Evolutionary conservation across 2,888 invertebrate species (phyloP).

Genomic region (Brachyopa scutellaris): DNA sequence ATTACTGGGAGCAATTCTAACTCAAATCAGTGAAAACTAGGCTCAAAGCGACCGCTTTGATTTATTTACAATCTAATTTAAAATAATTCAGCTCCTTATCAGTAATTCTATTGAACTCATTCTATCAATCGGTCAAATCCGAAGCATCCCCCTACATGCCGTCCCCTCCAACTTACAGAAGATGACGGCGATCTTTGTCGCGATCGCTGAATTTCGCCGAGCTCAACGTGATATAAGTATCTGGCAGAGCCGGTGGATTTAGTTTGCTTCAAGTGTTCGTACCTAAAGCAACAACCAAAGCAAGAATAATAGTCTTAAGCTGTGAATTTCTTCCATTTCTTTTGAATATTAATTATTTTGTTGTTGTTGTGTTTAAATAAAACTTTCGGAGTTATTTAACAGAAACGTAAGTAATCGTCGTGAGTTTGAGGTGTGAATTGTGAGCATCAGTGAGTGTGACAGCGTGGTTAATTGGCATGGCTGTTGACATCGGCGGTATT

Average conservation of each 20-base stretch:
- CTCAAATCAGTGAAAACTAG: not conserved
- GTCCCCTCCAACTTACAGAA: slow-evolving; percentile 20
- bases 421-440: slow-evolving; percentile 13
- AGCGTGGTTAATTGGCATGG: slow-evolving; percentile 10
- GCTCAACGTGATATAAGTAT: slow-evolving; percentile 44
- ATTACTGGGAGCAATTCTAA: not conserved
- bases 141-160: slow-evolving; percentile 7
- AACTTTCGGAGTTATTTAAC: slow-evolving; percentile 6
- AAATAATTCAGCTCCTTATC: slow-evolving; percentile 32
- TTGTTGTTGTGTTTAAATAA: not conserved
- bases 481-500: not conserved
- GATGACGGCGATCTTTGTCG: slow-evolving; percentile 17
- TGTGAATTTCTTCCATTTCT: not conserved
- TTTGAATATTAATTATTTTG: not conserved
- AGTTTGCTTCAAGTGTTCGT: slow-evolving; percentile 59
- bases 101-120: slow-evolving; percentile 41
- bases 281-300: slow-evolving; percentile 42
- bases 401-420: slow-evolving; percentile 36
- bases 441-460: slow-evolving; percentile 6
- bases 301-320: not conserved
- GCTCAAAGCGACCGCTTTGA: not conserved
- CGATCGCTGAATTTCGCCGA: slow-evolving; percentile 32
- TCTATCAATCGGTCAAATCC: slow-evolving; percentile 55
- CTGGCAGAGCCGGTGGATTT: slow-evolving; percentile 43
- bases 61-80: slow-evolving; percentile 1